A percentile compares a stretch with the other conserved stretches of the same genome.
Conservation (phyloP, 2,113 vertebrate species). For the Oophaga pumilio region DNA sequence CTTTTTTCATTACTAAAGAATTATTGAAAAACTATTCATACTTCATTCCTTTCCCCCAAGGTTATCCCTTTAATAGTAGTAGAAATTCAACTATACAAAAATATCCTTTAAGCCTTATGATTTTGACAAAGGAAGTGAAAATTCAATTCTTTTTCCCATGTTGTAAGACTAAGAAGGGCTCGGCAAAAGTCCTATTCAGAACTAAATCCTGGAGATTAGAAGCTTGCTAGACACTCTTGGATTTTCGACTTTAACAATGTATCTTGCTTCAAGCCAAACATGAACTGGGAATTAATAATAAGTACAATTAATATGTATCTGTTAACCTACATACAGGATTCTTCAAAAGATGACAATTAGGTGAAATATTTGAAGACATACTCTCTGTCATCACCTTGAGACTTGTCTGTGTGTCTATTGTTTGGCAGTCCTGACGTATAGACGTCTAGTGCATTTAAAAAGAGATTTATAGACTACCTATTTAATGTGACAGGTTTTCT, state of each 20-base stretch:
- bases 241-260: not conserved
- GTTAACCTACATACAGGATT: not conserved
- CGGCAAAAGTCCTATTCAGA: slow-evolving; percentile 24
- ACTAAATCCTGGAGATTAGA: slow-evolving; percentile 50
- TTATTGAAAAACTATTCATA: slow-evolving; percentile 32
- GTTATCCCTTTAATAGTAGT: slow-evolving; percentile 27
- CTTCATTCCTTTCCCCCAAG: slow-evolving; percentile 19
- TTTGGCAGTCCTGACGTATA: not conserved
- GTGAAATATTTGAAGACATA: not conserved
- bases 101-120: slow-evolving; percentile 18
- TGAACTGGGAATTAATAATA: slow-evolving; percentile 19
- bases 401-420: not conserved
- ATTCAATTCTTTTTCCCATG: slow-evolving; percentile 6
- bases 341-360: not conserved
- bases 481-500: not conserved
- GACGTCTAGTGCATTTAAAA: not conserved
- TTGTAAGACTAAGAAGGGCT: not conserved
- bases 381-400: not conserved
- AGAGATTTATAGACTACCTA: not conserved
- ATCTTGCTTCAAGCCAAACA: slow-evolving; percentile 15
- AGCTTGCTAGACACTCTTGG: not conserved
- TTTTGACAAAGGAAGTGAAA: slow-evolving; percentile 41
- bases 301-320: slow-evolving; percentile 27
- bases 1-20: not conserved
- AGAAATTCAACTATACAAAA: slow-evolving; percentile 33